Conservation (phyloP, 2,113 vertebrate species). For the Tympanuchus pallidicinctus region DNA sequence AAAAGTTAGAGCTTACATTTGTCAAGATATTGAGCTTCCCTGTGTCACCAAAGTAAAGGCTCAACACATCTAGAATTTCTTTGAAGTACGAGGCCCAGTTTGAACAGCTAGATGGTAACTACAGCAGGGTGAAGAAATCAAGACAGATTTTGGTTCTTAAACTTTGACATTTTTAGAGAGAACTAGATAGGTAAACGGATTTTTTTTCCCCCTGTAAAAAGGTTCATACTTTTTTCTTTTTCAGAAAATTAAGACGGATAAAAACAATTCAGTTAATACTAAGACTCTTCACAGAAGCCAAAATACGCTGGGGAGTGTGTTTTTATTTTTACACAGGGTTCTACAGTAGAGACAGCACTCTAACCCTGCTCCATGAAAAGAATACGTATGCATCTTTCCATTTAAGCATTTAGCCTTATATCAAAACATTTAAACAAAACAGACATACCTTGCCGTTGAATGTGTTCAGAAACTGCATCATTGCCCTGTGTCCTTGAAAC, state of each 20-base stretch:
- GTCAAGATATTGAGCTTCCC: neutral
- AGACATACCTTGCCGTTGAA: neutral
- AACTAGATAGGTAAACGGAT: neutral
- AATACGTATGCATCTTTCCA: neutral
- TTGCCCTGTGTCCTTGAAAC: neutral
- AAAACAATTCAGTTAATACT: neutral
- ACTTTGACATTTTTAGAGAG: neutral
- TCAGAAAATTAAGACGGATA: neutral
- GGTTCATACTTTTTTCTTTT: neutral
- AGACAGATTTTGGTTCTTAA: neutral
- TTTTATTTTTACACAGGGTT: neutral
- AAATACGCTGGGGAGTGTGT: neutral
- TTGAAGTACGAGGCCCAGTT: neutral
- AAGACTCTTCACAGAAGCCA: neutral
- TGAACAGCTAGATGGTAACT: neutral
- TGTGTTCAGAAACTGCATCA: accelerated
- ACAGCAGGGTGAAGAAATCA: neutral
- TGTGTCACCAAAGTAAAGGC: slow-evolving; percentile 11
- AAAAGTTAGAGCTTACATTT: slow-evolving; percentile 12
- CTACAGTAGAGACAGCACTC: neutral
- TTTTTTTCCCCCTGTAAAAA: neutral
- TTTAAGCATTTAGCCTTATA: neutral
- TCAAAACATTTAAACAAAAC: neutral
- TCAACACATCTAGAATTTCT: neutral
- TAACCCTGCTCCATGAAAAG: neutral